Conservation (phyloP, 2,797 vertebrate species). For the Leucoraja ocellata region DNA sequence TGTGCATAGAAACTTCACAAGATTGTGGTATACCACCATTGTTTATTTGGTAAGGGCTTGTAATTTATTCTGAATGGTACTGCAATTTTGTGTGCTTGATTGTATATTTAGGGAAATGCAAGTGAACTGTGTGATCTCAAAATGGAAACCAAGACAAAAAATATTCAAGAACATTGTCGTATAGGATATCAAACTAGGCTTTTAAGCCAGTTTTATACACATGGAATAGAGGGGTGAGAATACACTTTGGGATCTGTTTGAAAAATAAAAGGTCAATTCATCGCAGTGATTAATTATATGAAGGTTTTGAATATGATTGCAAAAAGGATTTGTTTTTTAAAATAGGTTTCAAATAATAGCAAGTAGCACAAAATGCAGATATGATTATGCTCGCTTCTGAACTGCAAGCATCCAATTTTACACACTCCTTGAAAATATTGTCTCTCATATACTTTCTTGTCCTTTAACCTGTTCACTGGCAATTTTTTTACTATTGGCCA, state of each 20-base stretch:
- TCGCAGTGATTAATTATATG: neutral
- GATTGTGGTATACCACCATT: neutral
- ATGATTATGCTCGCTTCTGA: neutral
- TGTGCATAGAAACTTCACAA: neutral
- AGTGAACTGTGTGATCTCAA: neutral
- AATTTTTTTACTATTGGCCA: too few relatives aligned
- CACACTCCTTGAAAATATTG: neutral
- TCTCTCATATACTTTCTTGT: neutral
- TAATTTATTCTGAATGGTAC: neutral
- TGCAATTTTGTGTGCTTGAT: neutral
- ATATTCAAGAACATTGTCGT: neutral
- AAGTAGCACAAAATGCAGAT: neutral
- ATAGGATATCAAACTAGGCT: neutral
- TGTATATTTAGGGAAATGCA: neutral
- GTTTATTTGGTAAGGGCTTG: neutral
- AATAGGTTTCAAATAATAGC: neutral
- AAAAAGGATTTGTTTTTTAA: neutral
- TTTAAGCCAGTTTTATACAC: neutral
- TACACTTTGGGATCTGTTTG: neutral
- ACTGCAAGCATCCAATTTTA: neutral
- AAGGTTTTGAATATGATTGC: neutral
- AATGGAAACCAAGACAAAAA: neutral
- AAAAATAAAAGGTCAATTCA: neutral
- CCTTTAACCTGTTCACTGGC: neutral
- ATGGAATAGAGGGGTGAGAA: neutral